Base-by-base conservation (phyloP, 2,888 invertebrate genomes). In the Polydrusus pterygomalis region DNA sequence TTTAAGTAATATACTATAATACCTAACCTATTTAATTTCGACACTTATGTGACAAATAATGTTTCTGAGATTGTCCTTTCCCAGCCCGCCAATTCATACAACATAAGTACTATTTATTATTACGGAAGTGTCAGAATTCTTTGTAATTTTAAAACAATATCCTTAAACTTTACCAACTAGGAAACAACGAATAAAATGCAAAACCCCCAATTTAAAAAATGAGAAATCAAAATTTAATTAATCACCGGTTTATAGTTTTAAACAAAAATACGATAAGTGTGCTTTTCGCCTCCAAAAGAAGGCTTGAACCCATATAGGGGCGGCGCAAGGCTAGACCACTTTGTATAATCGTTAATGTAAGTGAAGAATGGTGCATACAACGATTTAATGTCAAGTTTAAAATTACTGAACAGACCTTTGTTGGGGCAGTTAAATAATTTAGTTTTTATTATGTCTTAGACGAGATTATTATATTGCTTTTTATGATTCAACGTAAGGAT, bases 371-470 rank as follows among this genome's bases (percentile, higher is more conserved):
- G 30, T 43, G 13, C 30, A 17, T 60, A 6, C 20, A 15, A 25
- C 25, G 30, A 38, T 62, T 63, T 71, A 71, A 71, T 71, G 71
- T 40, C 71, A 71, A 71, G 70, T 62, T 70, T 62, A 70, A 70
- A 62, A 40, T 17, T 18, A 38, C 51, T 71, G 34, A 54, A 63
- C 13, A 38, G 56, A 43, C 68, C 68, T 68, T 68, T n/a, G 20
- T 1, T 13, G 51, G 62, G 70, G 49, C 70, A 70, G 62, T 58
- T 58, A 58, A 69, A 45, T 67, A 67, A 67, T 67, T 51, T 65
- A 8, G 51, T 65, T 49, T 65, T 65, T 49, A 65, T 65, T 65
- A 65, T 34, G 45, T 1, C 34, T 51, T 51, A 38, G 65, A 65
- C 64, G 10, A 9, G 15, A 64, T 64, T 64, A 65, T 65, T 65